A percentile compares a stretch with the other conserved stretches of the same genome.
phyloP scores from a whole-genome alignment of 35 echinoderm and acorn worm species.

The Ptychodera flava region DNA sequence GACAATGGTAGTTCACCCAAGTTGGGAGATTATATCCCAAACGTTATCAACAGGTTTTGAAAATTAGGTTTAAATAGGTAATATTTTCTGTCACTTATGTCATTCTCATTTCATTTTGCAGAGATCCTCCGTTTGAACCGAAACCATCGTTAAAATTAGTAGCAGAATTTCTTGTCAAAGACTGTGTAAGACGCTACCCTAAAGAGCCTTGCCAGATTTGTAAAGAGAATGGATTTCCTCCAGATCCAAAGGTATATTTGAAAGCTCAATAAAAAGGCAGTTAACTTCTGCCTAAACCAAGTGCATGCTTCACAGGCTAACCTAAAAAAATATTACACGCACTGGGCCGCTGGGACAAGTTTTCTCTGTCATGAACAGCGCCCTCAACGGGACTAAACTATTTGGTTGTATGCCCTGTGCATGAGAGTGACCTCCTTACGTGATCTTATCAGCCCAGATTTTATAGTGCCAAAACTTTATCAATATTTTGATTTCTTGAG shows the following conservation, averaged over 20 bases:
- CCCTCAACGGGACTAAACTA: no score
- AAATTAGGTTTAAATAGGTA: no score
- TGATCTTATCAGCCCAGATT: neutral
- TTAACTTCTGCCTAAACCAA: neutral
- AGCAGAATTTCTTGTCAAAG: constrained; percentile 53
- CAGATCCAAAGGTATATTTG: constrained; percentile 71
- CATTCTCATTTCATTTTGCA: no score
- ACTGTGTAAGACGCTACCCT: constrained; percentile 69
- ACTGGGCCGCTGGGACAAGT: no score
- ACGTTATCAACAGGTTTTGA: no score
- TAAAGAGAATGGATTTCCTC: constrained; percentile 82
- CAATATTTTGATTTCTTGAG: constrained; percentile 16
- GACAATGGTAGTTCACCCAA: no score
- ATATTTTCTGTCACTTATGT: no score
- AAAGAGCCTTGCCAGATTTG: constrained; percentile 65
- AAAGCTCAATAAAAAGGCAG: neutral
- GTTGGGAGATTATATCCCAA: no score
- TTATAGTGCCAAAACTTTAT: neutral
- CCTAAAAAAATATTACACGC: no score
- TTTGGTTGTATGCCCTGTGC: no score
- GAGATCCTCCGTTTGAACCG: constrained; percentile 84
- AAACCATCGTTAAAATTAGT: constrained; percentile 66
- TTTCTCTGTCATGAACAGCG: no score
- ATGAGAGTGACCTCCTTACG: no score
- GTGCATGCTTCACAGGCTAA: neutral